Percentiles rank a stretch among this genome's conserved stretches.
phyloP scores from a whole-genome alignment of 2,888 invertebrate species.

The Ryuthela nishihirai region DNA sequence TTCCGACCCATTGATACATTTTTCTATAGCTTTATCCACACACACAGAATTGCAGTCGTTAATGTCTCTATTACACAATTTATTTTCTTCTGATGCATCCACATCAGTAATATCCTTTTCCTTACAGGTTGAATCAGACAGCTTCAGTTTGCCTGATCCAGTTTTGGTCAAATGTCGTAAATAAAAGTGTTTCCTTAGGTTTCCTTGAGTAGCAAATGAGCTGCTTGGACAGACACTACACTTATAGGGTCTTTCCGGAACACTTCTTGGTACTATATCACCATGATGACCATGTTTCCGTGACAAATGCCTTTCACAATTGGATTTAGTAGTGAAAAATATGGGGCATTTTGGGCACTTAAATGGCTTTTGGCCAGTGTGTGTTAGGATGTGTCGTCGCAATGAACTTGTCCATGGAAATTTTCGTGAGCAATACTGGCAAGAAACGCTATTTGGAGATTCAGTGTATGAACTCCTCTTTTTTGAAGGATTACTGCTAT shows the following conservation, averaged over 20 bases:
- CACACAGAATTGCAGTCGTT: no score
- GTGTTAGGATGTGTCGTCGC: constrained; percentile 86
- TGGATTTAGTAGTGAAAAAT: constrained; percentile 93
- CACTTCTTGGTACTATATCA: constrained; percentile 47
- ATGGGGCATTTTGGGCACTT: constrained; percentile 89
- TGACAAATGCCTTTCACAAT: constrained; percentile 88
- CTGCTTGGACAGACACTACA: constrained; percentile 78
- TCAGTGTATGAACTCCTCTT: constrained; percentile 93
- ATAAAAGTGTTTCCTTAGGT: constrained; percentile 71
- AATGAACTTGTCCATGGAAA: constrained; percentile 96
- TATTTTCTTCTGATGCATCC: not conserved
- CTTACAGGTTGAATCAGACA: not conserved
- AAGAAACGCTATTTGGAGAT: constrained; percentile 88
- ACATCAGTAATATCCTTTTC: not conserved
- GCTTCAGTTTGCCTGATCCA: constrained; percentile 23
- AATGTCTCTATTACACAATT: no score
- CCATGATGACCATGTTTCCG: constrained; percentile 67
- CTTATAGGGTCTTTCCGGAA: constrained; percentile 64
- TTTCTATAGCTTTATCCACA: no score
- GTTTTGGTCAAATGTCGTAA: constrained; percentile 60
- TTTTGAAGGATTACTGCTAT: constrained; percentile 53
- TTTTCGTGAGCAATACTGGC: constrained; percentile 78
- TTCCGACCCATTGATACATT: no score
- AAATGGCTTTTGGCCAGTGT: constrained; percentile 92
- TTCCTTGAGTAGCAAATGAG: constrained; percentile 72